Conservation (phyloP, 35 echinoderm and acorn worm species). For the Apostichopus californicus region DNA sequence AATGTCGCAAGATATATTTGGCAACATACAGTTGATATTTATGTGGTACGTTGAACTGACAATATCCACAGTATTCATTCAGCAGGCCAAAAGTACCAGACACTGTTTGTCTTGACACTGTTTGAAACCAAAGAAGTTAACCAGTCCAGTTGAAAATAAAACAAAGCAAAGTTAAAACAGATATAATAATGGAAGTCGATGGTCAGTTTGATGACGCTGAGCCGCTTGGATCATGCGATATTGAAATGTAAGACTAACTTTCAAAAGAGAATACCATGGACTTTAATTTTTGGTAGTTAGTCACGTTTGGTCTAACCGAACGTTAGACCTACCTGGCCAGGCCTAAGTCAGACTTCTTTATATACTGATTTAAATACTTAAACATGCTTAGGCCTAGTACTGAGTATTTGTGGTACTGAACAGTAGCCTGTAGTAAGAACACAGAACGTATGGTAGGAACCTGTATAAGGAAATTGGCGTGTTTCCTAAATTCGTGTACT, state of each 20-base stretch:
- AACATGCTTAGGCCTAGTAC: no score
- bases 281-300: not conserved
- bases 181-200: not conserved
- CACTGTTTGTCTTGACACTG: no score
- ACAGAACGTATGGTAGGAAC: no score
- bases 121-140: no score
- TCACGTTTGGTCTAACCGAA: not conserved
- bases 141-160: no score
- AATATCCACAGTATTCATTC: no score
- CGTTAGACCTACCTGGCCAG: not conserved
- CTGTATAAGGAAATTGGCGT: no score
- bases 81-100: no score
- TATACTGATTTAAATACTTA: not conserved
- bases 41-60: no score
- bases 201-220: constrained; percentile 37
- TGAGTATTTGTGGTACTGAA: no score
- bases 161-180: not conserved
- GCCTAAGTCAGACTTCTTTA: not conserved
- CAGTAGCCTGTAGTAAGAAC: no score
- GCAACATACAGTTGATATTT: not conserved
- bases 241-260: constrained; percentile 31
- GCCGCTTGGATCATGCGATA: not conserved
- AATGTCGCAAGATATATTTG: not conserved
- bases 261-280: not conserved
- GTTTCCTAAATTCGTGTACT: no score